A percentile compares a stretch with the other conserved stretches of the same genome.
phyloP scores from a whole-genome alignment of 2,888 invertebrate species.

The Drosophila pseudotalamancana region DNA sequence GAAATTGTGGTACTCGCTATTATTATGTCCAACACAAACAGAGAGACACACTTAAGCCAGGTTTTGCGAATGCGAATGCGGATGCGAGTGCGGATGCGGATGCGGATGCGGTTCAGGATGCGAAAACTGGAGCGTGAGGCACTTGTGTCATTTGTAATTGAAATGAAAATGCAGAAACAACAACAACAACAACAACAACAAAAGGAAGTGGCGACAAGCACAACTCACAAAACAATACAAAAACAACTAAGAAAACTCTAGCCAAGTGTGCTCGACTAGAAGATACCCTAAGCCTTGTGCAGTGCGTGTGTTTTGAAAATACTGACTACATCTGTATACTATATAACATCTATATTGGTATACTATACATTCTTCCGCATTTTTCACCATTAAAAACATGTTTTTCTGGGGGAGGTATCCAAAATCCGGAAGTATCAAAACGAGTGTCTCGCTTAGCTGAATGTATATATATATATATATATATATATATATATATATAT shows the following conservation, averaged over 20 bases:
- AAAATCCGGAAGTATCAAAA: too few relatives aligned
- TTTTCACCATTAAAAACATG: too few relatives aligned
- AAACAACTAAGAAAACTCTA: background rate
- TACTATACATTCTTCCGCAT: too few relatives aligned
- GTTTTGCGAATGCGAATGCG: constrained; percentile 13
- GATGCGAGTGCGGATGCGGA: constrained; percentile 5
- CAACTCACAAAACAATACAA: constrained; percentile 21
- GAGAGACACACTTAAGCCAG: constrained; percentile 29
- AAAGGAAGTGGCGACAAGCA: constrained; percentile 44
- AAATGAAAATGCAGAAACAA: constrained; percentile 71
- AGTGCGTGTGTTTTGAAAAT: too few relatives aligned
- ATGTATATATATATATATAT: too few relatives aligned
- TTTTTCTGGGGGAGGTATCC: too few relatives aligned
- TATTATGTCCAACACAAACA: constrained; percentile 48
- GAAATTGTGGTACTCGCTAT: constrained; percentile 70
- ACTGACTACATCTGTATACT: too few relatives aligned
- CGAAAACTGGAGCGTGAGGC: constrained; percentile 74
- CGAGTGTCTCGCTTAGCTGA: too few relatives aligned
- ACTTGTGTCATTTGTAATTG: constrained; percentile 80
- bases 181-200: constrained; percentile 59
- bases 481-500: too few relatives aligned
- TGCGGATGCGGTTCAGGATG: constrained; percentile 18
- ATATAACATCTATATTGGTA: too few relatives aligned
- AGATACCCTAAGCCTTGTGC: too few relatives aligned
- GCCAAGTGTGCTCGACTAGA: background rate